Evolutionary conservation across 2,888 invertebrate species (phyloP).

Genomic region (Melipona bicolor): DNA sequence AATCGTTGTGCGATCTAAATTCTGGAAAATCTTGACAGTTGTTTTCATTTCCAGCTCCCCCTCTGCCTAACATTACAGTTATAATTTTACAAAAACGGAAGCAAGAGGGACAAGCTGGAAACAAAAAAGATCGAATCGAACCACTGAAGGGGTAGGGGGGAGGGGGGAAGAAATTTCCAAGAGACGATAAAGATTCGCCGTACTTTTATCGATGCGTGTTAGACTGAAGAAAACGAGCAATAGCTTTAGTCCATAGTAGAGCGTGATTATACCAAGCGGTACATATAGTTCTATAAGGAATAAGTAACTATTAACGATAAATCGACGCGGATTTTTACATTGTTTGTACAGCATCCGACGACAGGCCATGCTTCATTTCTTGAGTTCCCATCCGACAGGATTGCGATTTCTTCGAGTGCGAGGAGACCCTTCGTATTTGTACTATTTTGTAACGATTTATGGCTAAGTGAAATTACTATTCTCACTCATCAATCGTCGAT

Average conservation of each 20-base stretch:
- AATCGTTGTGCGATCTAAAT: not conserved
- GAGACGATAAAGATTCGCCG: conserved; percentile 33
- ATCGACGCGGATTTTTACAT: conserved; percentile 61
- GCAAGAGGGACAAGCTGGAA: not conserved
- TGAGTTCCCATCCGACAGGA: conserved; percentile 24
- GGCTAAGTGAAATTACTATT: conserved; percentile 23
- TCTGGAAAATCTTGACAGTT: conserved; percentile 4
- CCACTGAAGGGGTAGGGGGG: not conserved
- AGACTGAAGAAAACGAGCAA: conserved; percentile 73
- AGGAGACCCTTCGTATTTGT: conserved; percentile 40
- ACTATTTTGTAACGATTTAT: conserved; percentile 56
- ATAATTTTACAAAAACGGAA: conserved; percentile 6
- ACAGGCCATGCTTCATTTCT: conserved; percentile 29
- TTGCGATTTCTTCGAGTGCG: conserved; percentile 49
- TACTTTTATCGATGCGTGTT: conserved; percentile 65
- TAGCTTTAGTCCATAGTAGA: conserved; percentile 66
- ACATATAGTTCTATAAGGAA: conserved; percentile 30
- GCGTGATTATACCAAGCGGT: conserved; percentile 36
- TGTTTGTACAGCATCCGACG: conserved; percentile 39
- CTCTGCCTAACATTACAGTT: not conserved
- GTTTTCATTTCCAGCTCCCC: conserved; percentile 7
- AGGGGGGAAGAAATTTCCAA: not conserved
- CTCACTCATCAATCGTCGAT: conserved; percentile 35
- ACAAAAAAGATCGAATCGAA: conserved; percentile 6
- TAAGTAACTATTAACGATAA: conserved; percentile 39